Evolutionary conservation across 2,888 invertebrate species (phyloP).

Genomic region (Heliconius charithonia): DNA sequence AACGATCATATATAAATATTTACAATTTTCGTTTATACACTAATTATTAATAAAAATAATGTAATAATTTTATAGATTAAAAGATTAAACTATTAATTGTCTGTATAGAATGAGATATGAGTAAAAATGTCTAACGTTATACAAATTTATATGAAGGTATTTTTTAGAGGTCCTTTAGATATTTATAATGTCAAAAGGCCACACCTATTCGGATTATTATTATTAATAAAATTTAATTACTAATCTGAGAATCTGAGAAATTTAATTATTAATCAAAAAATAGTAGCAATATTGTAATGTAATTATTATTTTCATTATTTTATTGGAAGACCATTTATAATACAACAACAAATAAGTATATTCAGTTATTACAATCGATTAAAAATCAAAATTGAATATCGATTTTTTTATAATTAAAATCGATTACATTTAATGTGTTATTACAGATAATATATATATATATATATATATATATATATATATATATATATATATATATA

Average conservation of each 20-base stretch:
- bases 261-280: constrained; percentile 21
- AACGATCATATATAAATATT: constrained; percentile 1
- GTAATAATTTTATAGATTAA: not conserved
- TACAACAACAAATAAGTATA: constrained; percentile 22
- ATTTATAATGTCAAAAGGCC: constrained; percentile 30
- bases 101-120: constrained; percentile 18
- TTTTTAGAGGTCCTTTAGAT: constrained; percentile 14
- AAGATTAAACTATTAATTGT: constrained; percentile 14
- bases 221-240: not conserved
- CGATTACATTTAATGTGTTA: not conserved
- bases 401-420: not conserved
- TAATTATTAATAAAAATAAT: not conserved
- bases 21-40: not conserved
- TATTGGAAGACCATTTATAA: constrained; percentile 37
- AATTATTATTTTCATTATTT: constrained; percentile 27
- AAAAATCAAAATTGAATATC: not conserved
- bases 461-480: constrained; percentile 1
- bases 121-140: constrained; percentile 20
- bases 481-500: constrained; percentile 1
- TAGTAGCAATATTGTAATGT: constrained; percentile 23
- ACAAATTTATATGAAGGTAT: constrained; percentile 1
- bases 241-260: not conserved
- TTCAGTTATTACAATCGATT: not conserved
- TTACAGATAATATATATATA: constrained; percentile 5
- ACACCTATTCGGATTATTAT: constrained; percentile 19